phyloP scores from a whole-genome alignment of 1,140 invertebrate genomes.

The Probaryconus sp. region DNA sequence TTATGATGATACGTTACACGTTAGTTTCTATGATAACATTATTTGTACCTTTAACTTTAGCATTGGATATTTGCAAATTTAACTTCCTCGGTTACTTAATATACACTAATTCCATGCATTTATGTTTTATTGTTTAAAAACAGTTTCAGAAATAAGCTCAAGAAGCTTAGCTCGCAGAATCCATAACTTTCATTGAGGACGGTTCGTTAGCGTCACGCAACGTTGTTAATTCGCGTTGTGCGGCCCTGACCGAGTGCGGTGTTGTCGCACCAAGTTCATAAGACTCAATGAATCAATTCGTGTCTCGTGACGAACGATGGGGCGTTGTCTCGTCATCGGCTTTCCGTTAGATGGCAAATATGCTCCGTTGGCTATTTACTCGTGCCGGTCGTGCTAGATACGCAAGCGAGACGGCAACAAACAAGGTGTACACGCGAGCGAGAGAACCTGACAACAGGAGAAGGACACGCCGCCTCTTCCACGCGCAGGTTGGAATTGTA shows the following conservation, averaged over 20 bases:
- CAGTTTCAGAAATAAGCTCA: no score
- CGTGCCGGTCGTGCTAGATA: slow-evolving; percentile 15
- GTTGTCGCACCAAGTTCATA: slow-evolving; percentile 27
- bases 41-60: no score
- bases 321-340: slow-evolving; percentile 24
- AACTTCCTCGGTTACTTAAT: no score
- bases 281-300: slow-evolving; percentile 23
- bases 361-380: slow-evolving; percentile 7
- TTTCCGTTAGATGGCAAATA: slow-evolving; percentile 5
- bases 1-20: no score
- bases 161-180: no score
- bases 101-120: no score
- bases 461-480: slow-evolving; percentile 11
- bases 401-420: background rate
- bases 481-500: slow-evolving; percentile 61
- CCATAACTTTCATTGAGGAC: no score
- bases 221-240: background rate
- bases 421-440: no score
- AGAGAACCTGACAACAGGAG: background rate
- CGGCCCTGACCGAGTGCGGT: slow-evolving; percentile 26
- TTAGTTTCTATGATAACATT: no score
- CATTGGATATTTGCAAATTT: no score
- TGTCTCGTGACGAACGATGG: slow-evolving; percentile 28
- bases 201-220: no score
- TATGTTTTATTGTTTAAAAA: no score